Conservation (phyloP, 2,888 invertebrate species). For the Morpho helenor region DNA sequence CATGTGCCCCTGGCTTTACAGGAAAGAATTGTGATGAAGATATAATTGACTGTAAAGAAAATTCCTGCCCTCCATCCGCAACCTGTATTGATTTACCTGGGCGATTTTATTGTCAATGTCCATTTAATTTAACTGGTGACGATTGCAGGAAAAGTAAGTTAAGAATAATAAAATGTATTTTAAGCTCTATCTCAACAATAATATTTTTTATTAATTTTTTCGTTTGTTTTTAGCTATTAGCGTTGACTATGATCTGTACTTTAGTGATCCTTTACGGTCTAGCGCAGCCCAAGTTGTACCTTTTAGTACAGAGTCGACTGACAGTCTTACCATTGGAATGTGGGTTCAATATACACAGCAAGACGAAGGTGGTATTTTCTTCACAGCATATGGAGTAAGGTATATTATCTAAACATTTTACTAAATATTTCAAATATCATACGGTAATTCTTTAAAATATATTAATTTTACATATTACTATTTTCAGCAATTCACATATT, state of each 20-base stretch:
- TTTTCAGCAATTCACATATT: constrained; percentile 86
- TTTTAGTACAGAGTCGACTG: constrained; percentile 87
- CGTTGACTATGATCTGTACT: constrained; percentile 98
- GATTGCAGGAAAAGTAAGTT: constrained; percentile 95
- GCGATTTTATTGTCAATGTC: constrained; percentile 97
- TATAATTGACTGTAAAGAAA: constrained; percentile 94
- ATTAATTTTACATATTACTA: not conserved
- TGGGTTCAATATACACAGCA: constrained; percentile 97
- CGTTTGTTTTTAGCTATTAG: constrained; percentile 87
- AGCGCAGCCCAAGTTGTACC: constrained; percentile 96
- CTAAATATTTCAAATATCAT: not conserved
- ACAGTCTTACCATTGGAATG: constrained; percentile 93
- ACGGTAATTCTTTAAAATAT: not conserved
- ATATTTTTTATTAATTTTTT: not conserved
- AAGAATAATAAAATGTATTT: constrained; percentile 3
- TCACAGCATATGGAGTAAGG: constrained; percentile 94
- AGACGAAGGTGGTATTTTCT: constrained; percentile 96
- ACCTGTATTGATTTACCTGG: constrained; percentile 95
- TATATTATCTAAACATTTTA: constrained; percentile 40
- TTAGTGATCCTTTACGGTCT: constrained; percentile 93
- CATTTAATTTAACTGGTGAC: constrained; percentile 97
- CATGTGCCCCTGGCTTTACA: constrained; percentile 89
- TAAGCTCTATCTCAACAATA: not conserved
- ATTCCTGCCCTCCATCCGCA: constrained; percentile 96
- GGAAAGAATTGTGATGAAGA: constrained; percentile 95